Evolutionary conservation across 1,140 invertebrate genomes (phyloP).

Genomic region (Macrostomum lignano): DNA sequence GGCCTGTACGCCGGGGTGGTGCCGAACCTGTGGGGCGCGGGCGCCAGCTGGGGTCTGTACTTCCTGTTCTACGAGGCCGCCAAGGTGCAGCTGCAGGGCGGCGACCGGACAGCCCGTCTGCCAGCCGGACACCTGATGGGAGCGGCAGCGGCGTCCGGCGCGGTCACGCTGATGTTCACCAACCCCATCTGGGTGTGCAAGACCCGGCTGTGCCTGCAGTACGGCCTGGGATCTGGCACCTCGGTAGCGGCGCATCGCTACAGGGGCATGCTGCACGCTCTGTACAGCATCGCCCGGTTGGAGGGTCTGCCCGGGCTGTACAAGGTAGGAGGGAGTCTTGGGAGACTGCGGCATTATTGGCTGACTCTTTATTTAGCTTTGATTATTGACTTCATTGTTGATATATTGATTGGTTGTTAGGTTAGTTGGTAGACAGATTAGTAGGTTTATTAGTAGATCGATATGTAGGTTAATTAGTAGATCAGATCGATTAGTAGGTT

Average conservation of each 20-base stretch:
- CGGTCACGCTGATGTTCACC: conserved; percentile 58
- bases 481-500: too few species aligned
- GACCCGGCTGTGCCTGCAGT: conserved; percentile 35
- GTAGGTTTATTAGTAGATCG: too few species aligned
- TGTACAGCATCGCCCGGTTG: conserved; percentile 53
- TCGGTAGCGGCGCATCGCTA: conserved; percentile 30
- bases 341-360: too few species aligned
- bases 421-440: too few species aligned
- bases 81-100: conserved; percentile 12
- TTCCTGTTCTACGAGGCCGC: conserved; percentile 51
- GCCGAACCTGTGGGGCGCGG: conserved; percentile 77
- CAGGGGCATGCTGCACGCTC: conserved; percentile 59
- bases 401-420: too few species aligned
- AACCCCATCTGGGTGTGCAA: conserved; percentile 94
- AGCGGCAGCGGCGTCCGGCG: too few species aligned
- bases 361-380: too few species aligned
- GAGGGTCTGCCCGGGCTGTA: conserved; percentile 72
- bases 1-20: conserved; percentile 75
- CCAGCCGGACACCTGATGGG: too few species aligned
- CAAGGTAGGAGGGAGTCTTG: too few species aligned
- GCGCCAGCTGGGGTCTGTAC: conserved; percentile 83
- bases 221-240: conserved; percentile 11
- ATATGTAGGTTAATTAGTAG: too few species aligned
- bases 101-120: background rate
- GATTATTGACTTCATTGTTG: too few species aligned